A percentile compares a stretch with the other conserved stretches of the same genome.
phyloP scores from a whole-genome alignment of 1,140 invertebrate genomes.

The Drosophila fuyamai region DNA sequence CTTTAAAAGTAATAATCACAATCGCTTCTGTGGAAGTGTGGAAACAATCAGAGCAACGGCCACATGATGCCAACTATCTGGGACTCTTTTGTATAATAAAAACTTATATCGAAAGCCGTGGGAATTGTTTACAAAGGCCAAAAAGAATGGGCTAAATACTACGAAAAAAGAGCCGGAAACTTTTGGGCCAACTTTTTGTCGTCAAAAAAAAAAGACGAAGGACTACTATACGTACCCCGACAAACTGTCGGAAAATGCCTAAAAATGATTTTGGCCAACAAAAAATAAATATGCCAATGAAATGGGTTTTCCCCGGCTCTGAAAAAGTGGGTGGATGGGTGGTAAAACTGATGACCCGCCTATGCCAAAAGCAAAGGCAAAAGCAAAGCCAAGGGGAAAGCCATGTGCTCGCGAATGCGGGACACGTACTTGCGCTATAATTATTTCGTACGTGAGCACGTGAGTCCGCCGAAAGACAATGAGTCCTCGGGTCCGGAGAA shows the following conservation, averaged over 20 bases:
- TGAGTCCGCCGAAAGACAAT: slow-evolving; percentile 43
- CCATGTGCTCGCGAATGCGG: slow-evolving; percentile 58
- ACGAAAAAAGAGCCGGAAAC: slow-evolving; percentile 36
- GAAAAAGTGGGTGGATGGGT: not conserved
- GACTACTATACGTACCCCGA: not conserved
- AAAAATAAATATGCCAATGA: slow-evolving; percentile 74
- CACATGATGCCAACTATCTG: slow-evolving; percentile 45
- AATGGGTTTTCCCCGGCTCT: slow-evolving; percentile 26
- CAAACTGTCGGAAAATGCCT: slow-evolving; percentile 52
- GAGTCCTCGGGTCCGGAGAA: slow-evolving; percentile 11
- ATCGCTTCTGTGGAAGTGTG: slow-evolving; percentile 10
- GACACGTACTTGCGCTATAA: slow-evolving; percentile 81
- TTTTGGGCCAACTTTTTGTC: slow-evolving; percentile 56
- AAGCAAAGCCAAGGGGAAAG: slow-evolving; percentile 3
- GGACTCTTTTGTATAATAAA: not conserved
- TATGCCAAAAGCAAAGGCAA: slow-evolving; percentile 10
- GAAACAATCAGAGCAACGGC: slow-evolving; percentile 40
- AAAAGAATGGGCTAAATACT: slow-evolving; percentile 25
- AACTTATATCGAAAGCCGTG: slow-evolving; percentile 11
- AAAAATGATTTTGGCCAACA: slow-evolving; percentile 57
- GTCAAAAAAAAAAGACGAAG: slow-evolving; percentile 12
- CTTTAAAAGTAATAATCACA: slow-evolving; percentile 11
- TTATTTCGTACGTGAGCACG: slow-evolving; percentile 78
- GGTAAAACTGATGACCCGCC: not conserved
- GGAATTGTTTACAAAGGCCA: slow-evolving; percentile 47